Evolutionary conservation across 2,888 invertebrate species (phyloP).

Genomic region (Atethmia centrago): DNA sequence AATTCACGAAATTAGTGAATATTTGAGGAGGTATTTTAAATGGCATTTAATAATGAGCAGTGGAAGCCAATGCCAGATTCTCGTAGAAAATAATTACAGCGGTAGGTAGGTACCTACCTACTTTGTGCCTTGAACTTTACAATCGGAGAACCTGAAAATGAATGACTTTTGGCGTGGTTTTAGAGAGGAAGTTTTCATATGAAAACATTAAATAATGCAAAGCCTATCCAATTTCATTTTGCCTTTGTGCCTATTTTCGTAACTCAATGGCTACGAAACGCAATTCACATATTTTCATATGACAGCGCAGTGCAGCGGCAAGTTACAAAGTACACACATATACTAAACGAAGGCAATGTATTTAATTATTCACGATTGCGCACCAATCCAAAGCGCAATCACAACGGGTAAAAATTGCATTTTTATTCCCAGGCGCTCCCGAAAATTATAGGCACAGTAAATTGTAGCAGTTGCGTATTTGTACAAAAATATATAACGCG

Average conservation of each 20-base stretch:
- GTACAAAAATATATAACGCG: constrained; percentile 69
- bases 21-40: constrained; percentile 42
- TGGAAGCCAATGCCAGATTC: constrained; percentile 36
- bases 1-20: constrained; percentile 36
- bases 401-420: constrained; percentile 81
- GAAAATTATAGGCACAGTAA: constrained; percentile 81
- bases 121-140: neutral
- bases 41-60: constrained; percentile 40
- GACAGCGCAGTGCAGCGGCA: constrained; percentile 35
- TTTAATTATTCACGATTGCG: constrained; percentile 82
- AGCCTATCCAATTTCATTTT: constrained; percentile 14
- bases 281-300: constrained; percentile 36
- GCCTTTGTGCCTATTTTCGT: constrained; percentile 20
- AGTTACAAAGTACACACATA: constrained; percentile 55
- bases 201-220: constrained; percentile 10
- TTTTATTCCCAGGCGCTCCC: constrained; percentile 78
- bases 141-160: neutral
- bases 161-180: neutral
- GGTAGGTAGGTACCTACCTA: neutral
- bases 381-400: constrained; percentile 80
- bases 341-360: constrained; percentile 76
- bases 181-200: neutral
- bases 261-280: constrained; percentile 13
- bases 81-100: constrained; percentile 33
- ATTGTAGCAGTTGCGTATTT: constrained; percentile 75